Evolutionary conservation across 64 coral and sea anemone genomes (phyloP).

Genomic region (Montipora sp.): DNA sequence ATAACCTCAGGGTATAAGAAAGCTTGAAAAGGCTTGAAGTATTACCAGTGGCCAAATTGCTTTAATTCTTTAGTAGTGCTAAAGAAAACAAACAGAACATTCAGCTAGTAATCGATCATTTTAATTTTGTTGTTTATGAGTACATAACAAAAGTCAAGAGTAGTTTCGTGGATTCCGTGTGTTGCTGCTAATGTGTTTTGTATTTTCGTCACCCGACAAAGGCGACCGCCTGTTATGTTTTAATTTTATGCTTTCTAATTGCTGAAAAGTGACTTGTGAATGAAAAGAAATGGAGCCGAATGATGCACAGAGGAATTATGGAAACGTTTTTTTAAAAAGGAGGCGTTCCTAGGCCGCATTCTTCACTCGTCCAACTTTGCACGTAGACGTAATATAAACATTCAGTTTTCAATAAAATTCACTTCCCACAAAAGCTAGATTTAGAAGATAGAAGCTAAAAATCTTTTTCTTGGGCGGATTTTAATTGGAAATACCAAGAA

Average conservation of each 20-base stretch:
- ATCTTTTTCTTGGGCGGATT: background rate
- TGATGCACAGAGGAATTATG: conserved; percentile 1
- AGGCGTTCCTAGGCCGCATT: background rate
- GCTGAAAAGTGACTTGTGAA: conserved; percentile 18
- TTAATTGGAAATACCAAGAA: too few relatives aligned
- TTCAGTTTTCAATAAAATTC: background rate
- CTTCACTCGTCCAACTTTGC: too few relatives aligned
- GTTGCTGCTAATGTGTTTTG: background rate
- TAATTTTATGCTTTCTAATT: conserved; percentile 16
- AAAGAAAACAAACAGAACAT: background rate
- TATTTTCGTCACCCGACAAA: background rate
- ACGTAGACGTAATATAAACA: background rate
- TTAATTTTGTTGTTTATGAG: background rate
- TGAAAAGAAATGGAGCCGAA: background rate
- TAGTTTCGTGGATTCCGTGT: background rate
- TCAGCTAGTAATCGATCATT: background rate
- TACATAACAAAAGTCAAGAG: background rate
- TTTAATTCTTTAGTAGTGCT: conserved; percentile 37
- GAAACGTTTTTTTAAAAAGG: background rate
- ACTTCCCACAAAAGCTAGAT: background rate
- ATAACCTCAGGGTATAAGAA: conserved; percentile 60
- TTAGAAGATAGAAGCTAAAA: conserved; percentile 3
- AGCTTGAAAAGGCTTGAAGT: conserved; percentile 50
- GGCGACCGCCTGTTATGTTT: background rate
- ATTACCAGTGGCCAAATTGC: conserved; percentile 57